A percentile compares a stretch with the other conserved stretches of the same genome.
phyloP scores from a whole-genome alignment of 2,113 vertebrate species.

The Ailuropoda melanoleuca region DNA sequence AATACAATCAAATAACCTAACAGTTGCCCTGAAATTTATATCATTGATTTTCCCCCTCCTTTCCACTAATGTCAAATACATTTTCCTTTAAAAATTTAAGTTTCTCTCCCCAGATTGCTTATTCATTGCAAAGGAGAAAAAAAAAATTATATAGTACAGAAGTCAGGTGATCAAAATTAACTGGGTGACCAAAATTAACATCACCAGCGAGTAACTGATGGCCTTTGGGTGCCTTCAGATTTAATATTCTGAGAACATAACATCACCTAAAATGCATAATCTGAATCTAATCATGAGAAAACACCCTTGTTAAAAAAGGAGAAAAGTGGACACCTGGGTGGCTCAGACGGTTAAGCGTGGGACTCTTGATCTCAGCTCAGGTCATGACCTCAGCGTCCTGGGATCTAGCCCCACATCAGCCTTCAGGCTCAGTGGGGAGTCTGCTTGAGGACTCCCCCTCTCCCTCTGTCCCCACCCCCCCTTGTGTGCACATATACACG shows the following conservation, averaged over 20 bases:
- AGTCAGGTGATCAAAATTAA: neutral
- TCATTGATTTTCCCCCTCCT: constrained; percentile 71
- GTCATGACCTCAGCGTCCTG: too few species aligned
- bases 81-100: constrained; percentile 73
- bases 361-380: too few species aligned
- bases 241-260: neutral
- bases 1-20: constrained; percentile 55
- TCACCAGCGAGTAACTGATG: neutral
- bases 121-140: neutral
- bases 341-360: too few species aligned
- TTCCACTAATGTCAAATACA: constrained; percentile 69
- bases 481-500: too few species aligned
- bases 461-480: too few species aligned
- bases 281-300: neutral
- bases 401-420: too few species aligned
- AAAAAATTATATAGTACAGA: neutral
- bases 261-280: neutral
- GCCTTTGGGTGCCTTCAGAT: neutral
- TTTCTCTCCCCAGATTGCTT: constrained; percentile 67
- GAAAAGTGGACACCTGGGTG: neutral
- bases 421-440: too few species aligned
- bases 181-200: neutral
- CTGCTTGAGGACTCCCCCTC: too few species aligned
- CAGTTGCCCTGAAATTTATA: constrained; percentile 72
- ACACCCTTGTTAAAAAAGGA: neutral